Evolutionary conservation across 2,113 vertebrate species (phyloP), one percentile per base, ranked within the genome.

Genomic region (Myotis brandtii): DNA sequence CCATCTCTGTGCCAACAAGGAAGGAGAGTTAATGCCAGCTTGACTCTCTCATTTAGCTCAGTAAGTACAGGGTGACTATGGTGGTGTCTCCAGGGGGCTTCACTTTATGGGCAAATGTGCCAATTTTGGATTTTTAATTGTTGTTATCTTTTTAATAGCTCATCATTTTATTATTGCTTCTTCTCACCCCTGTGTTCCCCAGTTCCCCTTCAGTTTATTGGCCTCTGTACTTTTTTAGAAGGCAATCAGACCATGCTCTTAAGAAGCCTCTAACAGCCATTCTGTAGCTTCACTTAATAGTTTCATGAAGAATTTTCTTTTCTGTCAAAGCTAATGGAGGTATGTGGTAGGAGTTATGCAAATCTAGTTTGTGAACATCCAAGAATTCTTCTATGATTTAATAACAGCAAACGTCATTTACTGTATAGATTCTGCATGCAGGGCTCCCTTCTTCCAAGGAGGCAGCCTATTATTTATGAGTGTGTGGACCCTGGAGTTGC

Each of bases 261-360:
- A 40, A 89, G 64, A 64, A 81, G 20, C 27, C 12, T 70, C 83
- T 46, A 59, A 18, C 14, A 67, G 2, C 67, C 34, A 54, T 67
- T 88, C 48, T 72, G n/a, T 43, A 93, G n/a, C 43, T 72, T 84
- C 56, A 8, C n/a, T 85, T 76, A 69, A 59, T 79, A 77, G 32
- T 94, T 23, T n/a, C 75, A 34, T 30, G 34, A 91, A 23, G 40
- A 20, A 52, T 72, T 85, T 43, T 40, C 66, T 37, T 81, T 86
- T 70, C 48, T 73, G n/a, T 30, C 67, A 64, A 94, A 93, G 85
- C 32, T 77, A 87, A 62, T 75, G 25, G 50, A 94, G 89, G 89
- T 32, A 50, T 67, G 43, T 23, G 20, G 7, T 54, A 23, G n/a
- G 54, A 91, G 18, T 11, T 50, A n/a, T 40, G 34, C 54, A 72